Evolutionary conservation across 2,888 invertebrate species (phyloP), one percentile per base, ranked within the genome.

Genomic region (Eilema griseolum): DNA sequence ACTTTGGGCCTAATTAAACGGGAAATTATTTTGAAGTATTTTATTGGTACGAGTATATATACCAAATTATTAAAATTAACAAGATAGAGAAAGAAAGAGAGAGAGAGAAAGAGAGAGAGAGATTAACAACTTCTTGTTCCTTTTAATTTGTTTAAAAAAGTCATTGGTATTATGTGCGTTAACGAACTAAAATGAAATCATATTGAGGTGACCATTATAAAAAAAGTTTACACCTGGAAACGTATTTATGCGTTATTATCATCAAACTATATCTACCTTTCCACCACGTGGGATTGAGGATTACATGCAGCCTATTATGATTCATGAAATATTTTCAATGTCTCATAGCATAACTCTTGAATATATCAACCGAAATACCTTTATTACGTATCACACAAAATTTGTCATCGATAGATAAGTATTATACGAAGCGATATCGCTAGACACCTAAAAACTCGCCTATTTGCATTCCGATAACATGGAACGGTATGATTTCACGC

Each of bases 401-500:
- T 52, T 52, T 52, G 52, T 52, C 52, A 52, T 10, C 52, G 7
- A 20, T 52, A 52, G 52, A 52, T 62, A 24, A 62, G 24, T 11
- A 41, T 62, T 37, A 62, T 62, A 37, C 24, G 62, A 23, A 41
- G 16, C 31, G n/a, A 31, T 65, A 52, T 65, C 52, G 28, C 28
- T 23, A 23, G 10, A 14, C n/a, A 65, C 20, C 28, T 56, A 65
- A 65, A 46, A 56, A 56, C 31, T 65, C 7, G 2, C 52, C 52
- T 65, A 65, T 65, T 65, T 56, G 52, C 52, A 23, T 65, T 65
- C 7, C 31, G 64, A 65, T 65, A 65, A 65, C 24, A 41, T 31
- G 8, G 16, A 56, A 56, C 8, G n/a, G 28, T 14, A 31, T 65
- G 31, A 28, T 23, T 20, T 52, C 31, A 56, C 16, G 52, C 46